These are phyloP conservation scores for Sula dactylatra DNA, from an alignment of 2,113 vertebrate genomes.

Conservation along the genomic window DNA sequence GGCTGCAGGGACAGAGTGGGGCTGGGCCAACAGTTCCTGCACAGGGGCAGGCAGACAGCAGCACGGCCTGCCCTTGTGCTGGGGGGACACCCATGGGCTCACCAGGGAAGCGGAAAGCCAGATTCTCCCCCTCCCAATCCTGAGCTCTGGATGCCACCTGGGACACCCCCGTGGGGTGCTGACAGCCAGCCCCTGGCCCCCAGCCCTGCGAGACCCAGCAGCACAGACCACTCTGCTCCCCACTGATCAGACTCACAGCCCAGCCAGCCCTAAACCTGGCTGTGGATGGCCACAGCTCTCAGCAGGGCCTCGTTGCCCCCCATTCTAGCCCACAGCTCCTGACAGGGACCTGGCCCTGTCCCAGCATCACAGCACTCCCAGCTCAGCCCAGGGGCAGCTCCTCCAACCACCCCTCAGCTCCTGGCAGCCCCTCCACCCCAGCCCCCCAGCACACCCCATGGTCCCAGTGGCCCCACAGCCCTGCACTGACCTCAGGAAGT, in stretches of 20 bases:
- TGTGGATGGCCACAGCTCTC: neutral
- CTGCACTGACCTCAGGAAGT: slow-evolving; percentile 82
- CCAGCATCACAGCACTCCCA: neutral
- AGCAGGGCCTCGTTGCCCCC: neutral
- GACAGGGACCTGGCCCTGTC: neutral
- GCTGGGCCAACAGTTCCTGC: neutral
- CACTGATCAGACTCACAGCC: neutral
- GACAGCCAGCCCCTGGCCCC: neutral
- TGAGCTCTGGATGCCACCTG: neutral
- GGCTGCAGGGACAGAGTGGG: slow-evolving; percentile 53
- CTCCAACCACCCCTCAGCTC: neutral
- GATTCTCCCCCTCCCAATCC: neutral
- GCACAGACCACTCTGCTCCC: neutral
- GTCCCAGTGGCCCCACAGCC: neutral
- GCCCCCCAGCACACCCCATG: rapidly evolving
- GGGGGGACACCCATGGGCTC: neutral
- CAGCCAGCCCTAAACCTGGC: neutral
- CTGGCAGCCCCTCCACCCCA: neutral
- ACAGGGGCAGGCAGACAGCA: neutral
- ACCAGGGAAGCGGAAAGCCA: neutral
- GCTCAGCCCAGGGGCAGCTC: neutral
- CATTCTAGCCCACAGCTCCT: neutral
- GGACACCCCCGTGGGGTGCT: neutral
- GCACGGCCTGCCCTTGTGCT: rapidly evolving
- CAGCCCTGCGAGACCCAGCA: neutral